phyloP scores from a whole-genome alignment of 2,113 vertebrate genomes.

The Mesembrinibis cayennensis region DNA sequence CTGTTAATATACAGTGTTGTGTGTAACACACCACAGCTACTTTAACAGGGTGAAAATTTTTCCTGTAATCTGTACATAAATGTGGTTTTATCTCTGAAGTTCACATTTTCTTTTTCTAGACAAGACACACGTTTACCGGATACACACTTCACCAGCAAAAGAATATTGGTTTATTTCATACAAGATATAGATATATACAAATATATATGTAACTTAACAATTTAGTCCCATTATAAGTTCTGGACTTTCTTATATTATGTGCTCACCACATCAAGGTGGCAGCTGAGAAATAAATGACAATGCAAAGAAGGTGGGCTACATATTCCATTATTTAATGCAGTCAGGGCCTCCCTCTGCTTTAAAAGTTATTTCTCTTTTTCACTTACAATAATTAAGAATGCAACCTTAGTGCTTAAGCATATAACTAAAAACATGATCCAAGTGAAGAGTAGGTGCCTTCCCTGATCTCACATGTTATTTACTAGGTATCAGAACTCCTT shows the following conservation, averaged over 20 bases:
- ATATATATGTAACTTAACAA: neutral
- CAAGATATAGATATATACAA: neutral
- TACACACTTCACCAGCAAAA: neutral
- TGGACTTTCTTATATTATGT: neutral
- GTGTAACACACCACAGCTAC: neutral
- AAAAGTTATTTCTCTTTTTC: neutral
- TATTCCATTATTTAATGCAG: neutral
- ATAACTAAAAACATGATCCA: neutral
- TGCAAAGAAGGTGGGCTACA: neutral
- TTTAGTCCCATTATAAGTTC: neutral
- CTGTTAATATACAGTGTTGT: neutral
- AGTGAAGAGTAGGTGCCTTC: neutral
- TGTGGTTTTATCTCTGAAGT: neutral
- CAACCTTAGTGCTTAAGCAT: neutral
- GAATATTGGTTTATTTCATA: neutral
- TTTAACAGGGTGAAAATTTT: neutral
- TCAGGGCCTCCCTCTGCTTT: neutral
- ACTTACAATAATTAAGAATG: neutral
- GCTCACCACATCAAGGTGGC: neutral
- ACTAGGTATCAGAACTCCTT: neutral
- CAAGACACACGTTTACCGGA: neutral
- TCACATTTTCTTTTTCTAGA: neutral
- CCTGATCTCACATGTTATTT: neutral
- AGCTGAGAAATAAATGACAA: neutral
- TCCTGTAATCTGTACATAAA: neutral